Evolutionary conservation across 2,797 vertebrate genomes (phyloP).

Genomic region (Hylomyscus alleni): DNA sequence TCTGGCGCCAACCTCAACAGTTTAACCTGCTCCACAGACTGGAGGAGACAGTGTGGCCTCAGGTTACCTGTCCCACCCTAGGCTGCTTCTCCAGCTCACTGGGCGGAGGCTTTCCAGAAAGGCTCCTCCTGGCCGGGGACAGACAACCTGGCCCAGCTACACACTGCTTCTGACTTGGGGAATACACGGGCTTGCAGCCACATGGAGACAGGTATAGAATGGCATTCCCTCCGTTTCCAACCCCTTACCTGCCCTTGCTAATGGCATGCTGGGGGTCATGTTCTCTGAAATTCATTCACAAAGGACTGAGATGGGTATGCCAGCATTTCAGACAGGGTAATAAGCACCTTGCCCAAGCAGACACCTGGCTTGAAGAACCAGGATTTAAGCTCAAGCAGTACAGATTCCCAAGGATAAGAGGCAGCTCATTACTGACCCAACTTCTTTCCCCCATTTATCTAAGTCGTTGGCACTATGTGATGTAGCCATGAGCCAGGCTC

Average conservation of each 20-base stretch:
- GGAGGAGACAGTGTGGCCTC: not conserved
- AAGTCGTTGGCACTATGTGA: fast-evolving
- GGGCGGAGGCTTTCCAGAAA: not conserved
- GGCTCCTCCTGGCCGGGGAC: not conserved
- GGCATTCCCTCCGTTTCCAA: no score
- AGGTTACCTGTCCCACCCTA: not conserved
- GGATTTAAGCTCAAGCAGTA: not conserved
- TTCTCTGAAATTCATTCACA: not conserved
- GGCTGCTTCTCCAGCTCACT: not conserved
- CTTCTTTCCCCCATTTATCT: not conserved
- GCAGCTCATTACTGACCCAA: not conserved
- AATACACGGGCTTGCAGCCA: fast-evolving
- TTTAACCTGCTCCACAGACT: not conserved
- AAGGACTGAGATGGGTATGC: not conserved
- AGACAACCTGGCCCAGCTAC: not conserved
- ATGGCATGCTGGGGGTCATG: fast-evolving
- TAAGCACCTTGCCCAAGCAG: not conserved
- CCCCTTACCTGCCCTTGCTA: not conserved
- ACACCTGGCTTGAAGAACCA: not conserved
- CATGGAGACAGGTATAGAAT: not conserved
- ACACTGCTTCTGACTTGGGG: not conserved
- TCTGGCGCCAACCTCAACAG: not conserved
- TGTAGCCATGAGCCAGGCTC: fast-evolving
- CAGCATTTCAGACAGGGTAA: not conserved
- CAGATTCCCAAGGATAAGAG: not conserved